Base-by-base conservation (phyloP, 2,888 invertebrate species). In the Megaustenia siamemsis region DNA sequence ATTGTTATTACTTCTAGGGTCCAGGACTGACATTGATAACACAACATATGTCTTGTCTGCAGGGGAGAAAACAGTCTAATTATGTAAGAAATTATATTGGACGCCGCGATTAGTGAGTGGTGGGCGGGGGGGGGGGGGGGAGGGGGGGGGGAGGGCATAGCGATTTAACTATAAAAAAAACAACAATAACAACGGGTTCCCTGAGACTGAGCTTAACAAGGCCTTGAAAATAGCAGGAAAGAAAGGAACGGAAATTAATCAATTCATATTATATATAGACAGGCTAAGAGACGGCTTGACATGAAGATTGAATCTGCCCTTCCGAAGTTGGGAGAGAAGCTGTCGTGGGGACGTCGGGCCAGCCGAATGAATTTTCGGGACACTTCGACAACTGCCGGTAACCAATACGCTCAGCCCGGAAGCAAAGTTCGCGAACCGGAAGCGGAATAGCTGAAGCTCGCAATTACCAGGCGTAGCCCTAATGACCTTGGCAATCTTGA, bases 321-420 rank as follows among this genome's bases (percentile, higher is more conserved):
- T 82, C 83, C 83, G 83, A 83, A 77, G 68, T 28, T 6, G 75
- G 63, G 77, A 77, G 68, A 68, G 66, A 76, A 68, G 76, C 83
- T 83, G 83, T 77, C 83, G 77, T 24, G 49, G 69, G 45, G 49
- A 77, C 77, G 83, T 40, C 68, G 76, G 83, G n/a, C 69, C 40
- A n/a, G 18, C 53, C 83, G 83, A 76, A 66, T 68, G 77, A 77
- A 68, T 73, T 76, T 71, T 82, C 80, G 86, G 84, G 76, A 83
- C 86, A 71, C 82, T 85, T 85, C 87, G 84, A 82, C 87, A 84
- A 77, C 49, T 73, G 83, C 82, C 84, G 83, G 82, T 83, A 86
- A 86, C 86, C 83, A 83, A 87, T 83, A 85, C 82, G 84, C 80
- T 63, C 82, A 80, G 78, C 76, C 87, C 82, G 86, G 87, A 86